A percentile compares a stretch with the other conserved stretches of the same genome.
Conservation (phyloP, 2,797 vertebrate species). For the Lepilemur ruficaudatus region DNA sequence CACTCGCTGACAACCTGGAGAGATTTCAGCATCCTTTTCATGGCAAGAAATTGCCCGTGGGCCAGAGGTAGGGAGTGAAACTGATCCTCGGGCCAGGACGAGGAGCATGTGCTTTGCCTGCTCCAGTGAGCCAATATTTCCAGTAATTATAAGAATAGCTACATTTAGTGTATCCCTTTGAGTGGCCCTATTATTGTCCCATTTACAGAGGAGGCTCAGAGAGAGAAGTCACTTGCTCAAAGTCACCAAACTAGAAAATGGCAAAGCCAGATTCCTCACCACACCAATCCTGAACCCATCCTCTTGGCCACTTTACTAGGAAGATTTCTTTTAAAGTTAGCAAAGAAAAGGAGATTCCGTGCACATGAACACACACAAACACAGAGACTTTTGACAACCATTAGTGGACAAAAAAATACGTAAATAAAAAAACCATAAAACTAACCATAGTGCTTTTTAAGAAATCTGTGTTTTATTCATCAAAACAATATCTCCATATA, state of each 20-base stretch:
- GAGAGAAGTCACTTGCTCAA: background rate
- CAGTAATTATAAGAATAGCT: background rate
- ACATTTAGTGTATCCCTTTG: background rate
- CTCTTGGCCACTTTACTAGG: background rate
- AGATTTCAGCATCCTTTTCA: background rate
- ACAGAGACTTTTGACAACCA: background rate
- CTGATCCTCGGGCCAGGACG: no score
- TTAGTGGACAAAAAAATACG: background rate
- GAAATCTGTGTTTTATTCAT: background rate
- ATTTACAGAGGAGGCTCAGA: background rate
- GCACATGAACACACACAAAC: background rate
- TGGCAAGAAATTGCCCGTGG: background rate
- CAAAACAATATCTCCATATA: background rate
- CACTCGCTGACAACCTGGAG: background rate
- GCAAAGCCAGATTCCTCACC: background rate
- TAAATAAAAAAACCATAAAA: background rate
- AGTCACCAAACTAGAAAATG: background rate
- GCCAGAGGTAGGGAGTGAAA: background rate
- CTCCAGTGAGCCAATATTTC: background rate
- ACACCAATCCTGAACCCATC: background rate
- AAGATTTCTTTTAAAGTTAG: slow-evolving; percentile 27
- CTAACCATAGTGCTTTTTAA: background rate
- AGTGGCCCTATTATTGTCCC: background rate
- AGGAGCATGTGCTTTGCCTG: background rate
- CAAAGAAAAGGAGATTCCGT: background rate